Evolutionary conservation across 2,797 vertebrate species (phyloP), one percentile per base, ranked within the genome.

Genomic region (Lithobates sylvaticus): DNA sequence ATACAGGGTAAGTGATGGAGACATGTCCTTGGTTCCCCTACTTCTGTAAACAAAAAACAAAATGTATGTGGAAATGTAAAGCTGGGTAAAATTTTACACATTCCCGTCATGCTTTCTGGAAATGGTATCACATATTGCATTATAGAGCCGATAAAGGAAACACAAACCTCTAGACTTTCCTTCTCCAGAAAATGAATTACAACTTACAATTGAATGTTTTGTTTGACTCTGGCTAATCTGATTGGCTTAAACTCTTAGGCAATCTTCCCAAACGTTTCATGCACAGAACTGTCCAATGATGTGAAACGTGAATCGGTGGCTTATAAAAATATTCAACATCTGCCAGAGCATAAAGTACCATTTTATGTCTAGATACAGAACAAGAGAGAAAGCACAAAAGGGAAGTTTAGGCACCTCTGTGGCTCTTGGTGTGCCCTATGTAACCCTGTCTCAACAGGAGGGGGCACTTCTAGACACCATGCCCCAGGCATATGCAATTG

Each of bases 201-300:
- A 36, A 76, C 32, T 76, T 71, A 82, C 73, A 82, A 77, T 72
- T 82, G 67, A 75, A 73, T 82, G 85, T 86, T 86, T 82, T 82
- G 65, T 82, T 86, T 86, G 85, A 82, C 50, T 78, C 47, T 21
- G 18, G 26, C n/a, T 82, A 86, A 86, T 86, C 85, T 86, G 85
- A 86, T 86, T 82, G 85, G 85, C 85, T 50, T 36, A 26, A n/a
- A 29, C 29, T 5, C 18, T 78, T 74, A 65, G 85, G 79, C 74
- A 73, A 72, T 72, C 67, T 77, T 82, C 73, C 85, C 79, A 77
- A 81, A 44, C 15, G 78, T 81, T 76, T 64, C 10, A 70, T 71
- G 50, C 39, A 34, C 69, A 67, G 70, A 80, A 79, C 79, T 27
- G 44, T 85, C 70, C 69, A 72, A 68, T 86, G 73, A 70, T 71